These are phyloP conservation scores for Zaprionus camerounensis DNA, from an alignment of 1,140 invertebrate genomes.

Conservation along the genomic window DNA sequence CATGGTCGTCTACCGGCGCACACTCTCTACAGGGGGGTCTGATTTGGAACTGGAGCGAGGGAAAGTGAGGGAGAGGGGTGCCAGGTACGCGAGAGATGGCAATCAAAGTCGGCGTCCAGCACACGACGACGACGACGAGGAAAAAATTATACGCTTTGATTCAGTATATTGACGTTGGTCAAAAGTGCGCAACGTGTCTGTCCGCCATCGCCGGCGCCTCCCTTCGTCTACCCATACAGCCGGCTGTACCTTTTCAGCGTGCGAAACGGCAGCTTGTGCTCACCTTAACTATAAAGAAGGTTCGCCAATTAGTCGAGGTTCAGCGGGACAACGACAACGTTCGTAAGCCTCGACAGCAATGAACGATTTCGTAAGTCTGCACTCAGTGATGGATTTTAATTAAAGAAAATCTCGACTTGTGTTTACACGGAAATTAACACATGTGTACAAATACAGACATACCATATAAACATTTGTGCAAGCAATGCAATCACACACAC, in stretches of 20 bases:
- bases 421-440: neutral
- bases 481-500: neutral
- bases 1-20: constrained; percentile 28
- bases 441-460: neutral
- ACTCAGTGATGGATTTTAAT: neutral
- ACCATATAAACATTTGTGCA: too few relatives aligned
- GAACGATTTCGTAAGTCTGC: constrained; percentile 61
- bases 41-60: neutral
- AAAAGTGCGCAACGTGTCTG: constrained; percentile 68
- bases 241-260: constrained; percentile 42
- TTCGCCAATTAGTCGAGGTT: constrained; percentile 45
- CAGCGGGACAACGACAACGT: constrained; percentile 1
- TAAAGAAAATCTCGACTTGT: neutral
- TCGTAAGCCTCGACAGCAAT: constrained; percentile 35
- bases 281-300: constrained; percentile 22
- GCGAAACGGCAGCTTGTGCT: constrained; percentile 69
- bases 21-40: constrained; percentile 22
- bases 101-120: constrained; percentile 63
- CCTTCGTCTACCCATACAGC: neutral
- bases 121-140: constrained; percentile 11
- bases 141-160: constrained; percentile 57
- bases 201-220: neutral
- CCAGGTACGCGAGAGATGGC: constrained; percentile 17
- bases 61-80: neutral
- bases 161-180: constrained; percentile 68